Conservation (phyloP, 2,797 vertebrate species). For the Centropyge bicolor region DNA sequence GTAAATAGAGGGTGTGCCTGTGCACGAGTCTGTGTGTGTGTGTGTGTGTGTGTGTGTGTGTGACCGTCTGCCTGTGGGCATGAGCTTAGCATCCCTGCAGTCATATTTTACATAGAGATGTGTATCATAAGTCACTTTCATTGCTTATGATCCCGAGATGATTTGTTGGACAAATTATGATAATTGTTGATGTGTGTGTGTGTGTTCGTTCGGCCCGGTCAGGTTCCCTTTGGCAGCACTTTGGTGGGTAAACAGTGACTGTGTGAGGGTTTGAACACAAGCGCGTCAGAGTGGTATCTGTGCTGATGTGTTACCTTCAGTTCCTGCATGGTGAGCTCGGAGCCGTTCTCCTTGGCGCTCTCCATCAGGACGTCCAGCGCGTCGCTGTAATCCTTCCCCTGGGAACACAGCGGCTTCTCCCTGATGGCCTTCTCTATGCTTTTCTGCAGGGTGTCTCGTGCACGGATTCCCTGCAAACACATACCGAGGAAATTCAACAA, state of each 20-base stretch:
- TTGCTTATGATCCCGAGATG: constrained; percentile 8
- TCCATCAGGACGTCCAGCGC: constrained; percentile 96
- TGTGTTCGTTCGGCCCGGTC: constrained; percentile 19
- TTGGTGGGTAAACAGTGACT: constrained; percentile 37
- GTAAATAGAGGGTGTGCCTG: constrained; percentile 77
- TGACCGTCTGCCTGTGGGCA: constrained; percentile 73
- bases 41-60: constrained; percentile 39
- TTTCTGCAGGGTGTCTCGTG: constrained; percentile 93
- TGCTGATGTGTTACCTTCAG: constrained; percentile 88
- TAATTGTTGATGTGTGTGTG: constrained; percentile 22
- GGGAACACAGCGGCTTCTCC: constrained; percentile 93
- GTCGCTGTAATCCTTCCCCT: constrained; percentile 95
- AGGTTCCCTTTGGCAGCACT: constrained; percentile 43
- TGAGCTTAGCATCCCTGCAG: constrained; percentile 26
- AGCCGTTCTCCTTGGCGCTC: constrained; percentile 95
- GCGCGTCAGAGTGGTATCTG: not conserved
- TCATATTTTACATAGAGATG: constrained; percentile 44
- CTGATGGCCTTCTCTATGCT: constrained; percentile 95
- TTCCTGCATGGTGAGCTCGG: constrained; percentile 98
- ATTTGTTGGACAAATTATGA: constrained; percentile 44
- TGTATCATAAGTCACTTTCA: constrained; percentile 19
- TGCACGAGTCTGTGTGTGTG: constrained; percentile 28
- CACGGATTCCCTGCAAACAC: constrained; percentile 91
- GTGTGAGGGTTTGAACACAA: constrained; percentile 9
- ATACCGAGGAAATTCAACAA: not conserved